Percentiles rank a stretch among this genome's conserved stretches.
These are phyloP conservation scores for Pelvicachromis taeniatus DNA, from an alignment of 2,113 vertebrate genomes.

Conservation along the genomic window DNA sequence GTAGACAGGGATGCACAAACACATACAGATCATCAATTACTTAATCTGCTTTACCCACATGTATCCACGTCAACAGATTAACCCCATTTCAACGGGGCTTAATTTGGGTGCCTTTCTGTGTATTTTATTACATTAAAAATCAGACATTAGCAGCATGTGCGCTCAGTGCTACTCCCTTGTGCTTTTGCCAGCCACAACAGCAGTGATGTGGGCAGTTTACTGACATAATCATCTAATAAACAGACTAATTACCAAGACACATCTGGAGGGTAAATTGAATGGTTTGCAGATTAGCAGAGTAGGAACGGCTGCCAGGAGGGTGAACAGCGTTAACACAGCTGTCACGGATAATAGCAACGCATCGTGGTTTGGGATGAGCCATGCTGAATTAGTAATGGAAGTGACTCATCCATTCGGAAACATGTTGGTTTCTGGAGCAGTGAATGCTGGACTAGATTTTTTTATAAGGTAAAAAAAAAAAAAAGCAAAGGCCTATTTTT, in stretches of 20 bases:
- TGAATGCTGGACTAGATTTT: not conserved
- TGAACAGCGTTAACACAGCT: slow-evolving; percentile 13
- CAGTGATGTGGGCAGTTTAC: slow-evolving; percentile 30
- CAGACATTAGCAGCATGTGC: not conserved
- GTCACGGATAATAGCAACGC: slow-evolving; percentile 18
- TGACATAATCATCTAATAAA: slow-evolving; percentile 38
- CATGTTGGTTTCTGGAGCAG: slow-evolving; percentile 10
- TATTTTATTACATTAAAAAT: not conserved
- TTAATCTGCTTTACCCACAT: not conserved
- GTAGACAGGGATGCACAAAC: not conserved
- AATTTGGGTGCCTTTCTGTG: not conserved
- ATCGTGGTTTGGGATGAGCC: slow-evolving; percentile 9
- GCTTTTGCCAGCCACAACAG: not conserved
- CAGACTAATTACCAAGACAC: slow-evolving; percentile 38
- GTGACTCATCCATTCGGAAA: slow-evolving; percentile 34
- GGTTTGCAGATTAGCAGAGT: slow-evolving; percentile 29
- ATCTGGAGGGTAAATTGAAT: slow-evolving; percentile 50
- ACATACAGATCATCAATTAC: not conserved
- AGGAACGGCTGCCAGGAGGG: slow-evolving; percentile 1
- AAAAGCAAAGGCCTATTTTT: not conserved
- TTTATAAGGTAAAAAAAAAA: not conserved
- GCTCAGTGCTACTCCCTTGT: not conserved
- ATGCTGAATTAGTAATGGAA: slow-evolving; percentile 39
- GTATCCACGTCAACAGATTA: not conserved
- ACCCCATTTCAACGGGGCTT: not conserved